These are phyloP conservation scores for Amblyopsis rosae DNA, from an alignment of 2,113 vertebrate genomes.

Conservation along the genomic window DNA sequence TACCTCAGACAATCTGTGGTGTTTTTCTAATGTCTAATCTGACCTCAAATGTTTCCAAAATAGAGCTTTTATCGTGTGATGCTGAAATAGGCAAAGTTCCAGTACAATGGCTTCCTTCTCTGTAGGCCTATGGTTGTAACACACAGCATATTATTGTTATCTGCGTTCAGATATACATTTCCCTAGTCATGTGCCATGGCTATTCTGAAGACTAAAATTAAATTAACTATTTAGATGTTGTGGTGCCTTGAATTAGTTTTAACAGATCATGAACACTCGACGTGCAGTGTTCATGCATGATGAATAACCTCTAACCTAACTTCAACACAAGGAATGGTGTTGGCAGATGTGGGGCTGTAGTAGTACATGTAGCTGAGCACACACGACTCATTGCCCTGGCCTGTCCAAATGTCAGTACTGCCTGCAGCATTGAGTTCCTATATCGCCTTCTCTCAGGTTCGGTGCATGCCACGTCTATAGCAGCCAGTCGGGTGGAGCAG, in stretches of 20 bases:
- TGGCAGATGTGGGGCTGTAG: slow-evolving; percentile 27
- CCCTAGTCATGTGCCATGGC: slow-evolving; percentile 3
- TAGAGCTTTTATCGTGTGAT: background rate
- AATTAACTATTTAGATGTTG: background rate
- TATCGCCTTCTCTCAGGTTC: slow-evolving; percentile 81
- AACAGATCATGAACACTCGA: background rate
- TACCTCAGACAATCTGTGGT: too few relatives aligned
- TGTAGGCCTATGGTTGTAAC: too few relatives aligned
- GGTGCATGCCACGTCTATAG: slow-evolving; percentile 93
- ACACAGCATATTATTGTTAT: too few relatives aligned
- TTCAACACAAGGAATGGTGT: slow-evolving; percentile 40
- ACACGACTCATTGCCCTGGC: background rate
- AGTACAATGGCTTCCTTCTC: too few relatives aligned
- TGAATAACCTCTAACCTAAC: background rate
- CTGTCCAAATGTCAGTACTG: slow-evolving; percentile 4
- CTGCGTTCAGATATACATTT: background rate
- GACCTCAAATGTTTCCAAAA: too few relatives aligned
- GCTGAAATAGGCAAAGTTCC: background rate
- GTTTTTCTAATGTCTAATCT: too few relatives aligned
- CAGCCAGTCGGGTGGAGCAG: slow-evolving; percentile 96
- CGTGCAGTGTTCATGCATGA: slow-evolving; percentile 51
- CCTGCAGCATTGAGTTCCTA: background rate
- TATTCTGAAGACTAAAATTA: slow-evolving; percentile 27
- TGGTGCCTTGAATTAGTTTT: too few relatives aligned
- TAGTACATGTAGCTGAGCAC: background rate